Evolutionary conservation across 2,888 invertebrate species (phyloP), one percentile per base, ranked within the genome.

Genomic region (Epistrophe grossulariae): DNA sequence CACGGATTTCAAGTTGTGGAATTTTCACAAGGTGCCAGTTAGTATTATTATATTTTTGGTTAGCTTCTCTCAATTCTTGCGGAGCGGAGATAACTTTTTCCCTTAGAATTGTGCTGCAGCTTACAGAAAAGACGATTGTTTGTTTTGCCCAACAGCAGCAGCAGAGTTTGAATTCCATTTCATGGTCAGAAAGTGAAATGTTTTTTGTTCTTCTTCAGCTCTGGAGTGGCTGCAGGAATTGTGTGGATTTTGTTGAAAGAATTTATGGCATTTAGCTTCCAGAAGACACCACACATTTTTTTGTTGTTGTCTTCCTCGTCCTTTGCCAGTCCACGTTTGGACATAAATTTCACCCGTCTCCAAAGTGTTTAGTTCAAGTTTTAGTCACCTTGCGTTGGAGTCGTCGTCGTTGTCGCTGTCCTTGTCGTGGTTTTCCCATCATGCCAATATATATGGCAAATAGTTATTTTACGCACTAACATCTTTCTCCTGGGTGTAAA

Each of bases 21-120:
- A 87, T 87, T 87, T 83, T 83, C 87, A 87, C 83, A 87, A 87
- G 83, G 87, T 87, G 87, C 87, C 87, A 87, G 87, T 87, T 87
- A 87, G 83, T 87, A 79, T 87, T 74, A 87, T 87, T 87, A 82
- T 87, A 70, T 68, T 31, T 71, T 83, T 68, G 72, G 79, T 83
- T 85, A 4, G 57, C 24, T 70, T 68, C 70, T 62, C 31, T 13
- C 43, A 59, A 57, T 80, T 55, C 57, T 72, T n/a, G n/a, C n/a
- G n/a, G n/a, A n/a, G n/a, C 50, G 4, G 40, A 40, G 57, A 70
- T 64, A 73, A 45, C 9, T 60, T 55, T 31, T 59, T 19, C 38
- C 50, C 35, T 50, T 48, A 52, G 79, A 79, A 52, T 64, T 79
- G 31, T 31, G 35, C 35, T 19, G 59, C 28, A 50, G 1, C 28